Percentiles rank a stretch among this genome's conserved stretches.
These are phyloP conservation scores for Phyllostomus discolor DNA, from an alignment of 2,113 vertebrate species.

Conservation along the genomic window DNA sequence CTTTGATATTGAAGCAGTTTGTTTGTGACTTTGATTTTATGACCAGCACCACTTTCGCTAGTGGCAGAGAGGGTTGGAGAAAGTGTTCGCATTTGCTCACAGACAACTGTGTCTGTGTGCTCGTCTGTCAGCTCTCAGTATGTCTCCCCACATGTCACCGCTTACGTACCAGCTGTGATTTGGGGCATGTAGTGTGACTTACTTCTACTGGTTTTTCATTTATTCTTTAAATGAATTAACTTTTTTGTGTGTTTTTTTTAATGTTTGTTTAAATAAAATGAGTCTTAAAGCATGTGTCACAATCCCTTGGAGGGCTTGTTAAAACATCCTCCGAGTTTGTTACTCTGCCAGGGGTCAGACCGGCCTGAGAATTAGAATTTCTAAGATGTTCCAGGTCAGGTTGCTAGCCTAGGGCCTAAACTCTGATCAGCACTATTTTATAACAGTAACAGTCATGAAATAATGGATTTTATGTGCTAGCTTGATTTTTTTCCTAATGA, in stretches of 20 bases:
- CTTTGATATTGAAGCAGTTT: neutral
- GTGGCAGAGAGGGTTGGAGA: neutral
- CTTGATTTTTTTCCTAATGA: neutral
- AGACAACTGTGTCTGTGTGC: neutral
- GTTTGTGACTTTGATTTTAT: neutral
- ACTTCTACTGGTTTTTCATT: neutral
- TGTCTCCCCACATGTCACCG: neutral
- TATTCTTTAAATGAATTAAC: neutral
- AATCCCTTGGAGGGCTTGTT: neutral
- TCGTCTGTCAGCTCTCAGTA: neutral
- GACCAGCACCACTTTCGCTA: neutral
- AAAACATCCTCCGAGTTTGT: neutral
- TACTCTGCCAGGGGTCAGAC: too few species aligned
- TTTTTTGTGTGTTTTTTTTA: neutral
- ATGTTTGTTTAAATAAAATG: neutral
- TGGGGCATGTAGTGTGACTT: neutral
- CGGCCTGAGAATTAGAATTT: neutral
- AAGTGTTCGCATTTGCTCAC: neutral
- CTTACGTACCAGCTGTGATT: neutral
- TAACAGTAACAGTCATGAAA: neutral
- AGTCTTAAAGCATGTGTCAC: neutral
- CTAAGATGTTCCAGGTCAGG: neutral
- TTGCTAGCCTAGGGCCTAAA: neutral
- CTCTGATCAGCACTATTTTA: neutral
- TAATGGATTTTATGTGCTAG: neutral